A percentile compares a stretch with the other conserved stretches of the same genome.
Conservation (phyloP, 2,888 invertebrate genomes). For the Nycteola revayana region DNA sequence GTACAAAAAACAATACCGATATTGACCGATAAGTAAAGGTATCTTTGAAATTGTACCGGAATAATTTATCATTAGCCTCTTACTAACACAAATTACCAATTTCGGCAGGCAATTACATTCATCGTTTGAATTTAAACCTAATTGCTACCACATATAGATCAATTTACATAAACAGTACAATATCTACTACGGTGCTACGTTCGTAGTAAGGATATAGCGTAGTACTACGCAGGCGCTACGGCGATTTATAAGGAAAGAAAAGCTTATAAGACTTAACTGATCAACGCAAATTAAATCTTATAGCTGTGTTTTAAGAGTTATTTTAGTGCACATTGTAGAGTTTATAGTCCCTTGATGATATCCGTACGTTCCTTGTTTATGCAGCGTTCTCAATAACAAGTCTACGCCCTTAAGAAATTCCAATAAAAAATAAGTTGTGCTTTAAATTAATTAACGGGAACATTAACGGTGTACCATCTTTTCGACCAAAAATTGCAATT, state of each 20-base stretch:
- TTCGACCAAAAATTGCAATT: too few species aligned
- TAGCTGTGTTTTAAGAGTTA: too few species aligned
- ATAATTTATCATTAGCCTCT: conserved; percentile 17
- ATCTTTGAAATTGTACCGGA: conserved; percentile 11
- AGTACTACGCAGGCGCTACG: conserved; percentile 21
- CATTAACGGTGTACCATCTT: too few species aligned
- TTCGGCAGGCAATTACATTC: not conserved
- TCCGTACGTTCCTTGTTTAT: conserved; percentile 15
- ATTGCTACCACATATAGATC: conserved; percentile 3
- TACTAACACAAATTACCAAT: conserved; percentile 7
- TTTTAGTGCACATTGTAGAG: too few species aligned
- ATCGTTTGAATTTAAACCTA: conserved; percentile 6
- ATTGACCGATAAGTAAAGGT: conserved; percentile 11
- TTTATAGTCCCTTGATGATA: too few species aligned
- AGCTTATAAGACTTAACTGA: too few species aligned
- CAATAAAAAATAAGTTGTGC: too few species aligned
- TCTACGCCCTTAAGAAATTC: conserved; percentile 20
- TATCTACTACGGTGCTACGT: conserved; percentile 20
- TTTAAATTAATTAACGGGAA: too few species aligned
- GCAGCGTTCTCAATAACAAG: conserved; percentile 17
- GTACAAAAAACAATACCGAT: conserved; percentile 2
- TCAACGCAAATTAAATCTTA: too few species aligned
- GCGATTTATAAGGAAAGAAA: too few species aligned
- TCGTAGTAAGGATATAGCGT: conserved; percentile 29
- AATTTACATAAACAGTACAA: conserved; percentile 3